Conservation (phyloP, 1,140 invertebrate genomes). For the Dermatophagoides farinae region DNA sequence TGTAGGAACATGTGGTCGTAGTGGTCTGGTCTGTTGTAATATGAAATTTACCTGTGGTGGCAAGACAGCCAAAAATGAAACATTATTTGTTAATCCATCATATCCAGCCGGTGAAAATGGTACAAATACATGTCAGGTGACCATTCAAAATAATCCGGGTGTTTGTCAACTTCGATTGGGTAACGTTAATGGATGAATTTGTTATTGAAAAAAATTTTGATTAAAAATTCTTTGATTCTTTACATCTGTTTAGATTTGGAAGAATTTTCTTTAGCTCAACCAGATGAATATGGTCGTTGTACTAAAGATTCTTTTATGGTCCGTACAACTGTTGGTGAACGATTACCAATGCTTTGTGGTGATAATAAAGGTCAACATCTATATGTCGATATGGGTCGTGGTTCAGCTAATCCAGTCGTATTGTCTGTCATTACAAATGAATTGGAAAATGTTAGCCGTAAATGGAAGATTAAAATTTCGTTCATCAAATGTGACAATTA, state of each 20-base stretch:
- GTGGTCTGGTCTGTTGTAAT: conserved; percentile 8
- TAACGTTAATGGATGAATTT: neutral
- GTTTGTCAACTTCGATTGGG: conserved; percentile 54
- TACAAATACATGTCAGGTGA: conserved; percentile 44
- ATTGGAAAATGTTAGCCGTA: conserved; percentile 30
- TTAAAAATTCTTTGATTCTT: neutral
- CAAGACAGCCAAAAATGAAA: conserved; percentile 50
- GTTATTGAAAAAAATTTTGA: neutral
- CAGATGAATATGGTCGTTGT: conserved; percentile 46
- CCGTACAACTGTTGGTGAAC: conserved; percentile 37
- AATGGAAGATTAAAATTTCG: conserved; percentile 20
- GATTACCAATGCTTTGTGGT: conserved; percentile 47
- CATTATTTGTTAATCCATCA: conserved; percentile 49
- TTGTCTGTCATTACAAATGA: conserved; percentile 19
- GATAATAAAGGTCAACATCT: conserved; percentile 62
- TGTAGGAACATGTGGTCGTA: conserved; percentile 39
- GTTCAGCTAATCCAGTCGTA: conserved; percentile 40
- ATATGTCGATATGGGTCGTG: conserved; percentile 50
- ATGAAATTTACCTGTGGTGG: conserved; percentile 45
- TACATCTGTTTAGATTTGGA: conserved; percentile 36
- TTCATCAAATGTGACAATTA: conserved; percentile 14
- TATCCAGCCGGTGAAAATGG: conserved; percentile 46
- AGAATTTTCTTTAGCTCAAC: conserved; percentile 43
- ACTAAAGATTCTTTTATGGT: conserved; percentile 45
- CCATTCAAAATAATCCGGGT: conserved; percentile 39